Evolutionary conservation across 2,797 vertebrate genomes (phyloP).

Genomic region (Momotus momota): DNA sequence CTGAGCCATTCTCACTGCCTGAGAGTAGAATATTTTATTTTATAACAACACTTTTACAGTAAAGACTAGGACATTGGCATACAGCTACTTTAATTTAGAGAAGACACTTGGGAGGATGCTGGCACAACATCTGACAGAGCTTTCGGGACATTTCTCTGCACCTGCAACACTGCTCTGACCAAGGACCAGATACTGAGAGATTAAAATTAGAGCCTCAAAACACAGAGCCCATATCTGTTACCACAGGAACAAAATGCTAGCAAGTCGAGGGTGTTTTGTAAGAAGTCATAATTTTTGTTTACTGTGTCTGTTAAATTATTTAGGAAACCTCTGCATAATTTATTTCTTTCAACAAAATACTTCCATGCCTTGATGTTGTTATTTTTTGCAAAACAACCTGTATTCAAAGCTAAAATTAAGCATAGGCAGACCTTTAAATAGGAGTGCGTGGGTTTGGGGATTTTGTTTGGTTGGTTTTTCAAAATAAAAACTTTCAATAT

Average conservation of each 20-base stretch:
- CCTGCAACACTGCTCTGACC: background rate
- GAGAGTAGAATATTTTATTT: background rate
- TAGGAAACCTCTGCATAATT: conserved; percentile 43
- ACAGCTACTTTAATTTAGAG: background rate
- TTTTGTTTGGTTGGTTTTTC: background rate
- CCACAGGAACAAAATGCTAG: background rate
- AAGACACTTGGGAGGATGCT: background rate
- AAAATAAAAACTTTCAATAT: background rate
- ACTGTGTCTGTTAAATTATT: conserved; percentile 35
- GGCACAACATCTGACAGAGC: background rate
- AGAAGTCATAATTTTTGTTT: conserved; percentile 20
- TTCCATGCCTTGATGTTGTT: background rate
- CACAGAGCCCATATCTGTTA: background rate
- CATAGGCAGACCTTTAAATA: background rate
- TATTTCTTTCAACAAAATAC: background rate
- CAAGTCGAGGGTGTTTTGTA: background rate
- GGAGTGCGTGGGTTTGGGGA: background rate
- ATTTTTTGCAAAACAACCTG: background rate
- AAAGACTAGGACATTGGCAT: background rate
- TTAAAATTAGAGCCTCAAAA: background rate
- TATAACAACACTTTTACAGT: background rate
- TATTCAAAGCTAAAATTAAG: background rate
- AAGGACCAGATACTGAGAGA: background rate
- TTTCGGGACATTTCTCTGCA: background rate
- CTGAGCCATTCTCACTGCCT: background rate